These are phyloP conservation scores for Mythimna lalbum DNA, from an alignment of 2,888 invertebrate species.

Conservation along the genomic window DNA sequence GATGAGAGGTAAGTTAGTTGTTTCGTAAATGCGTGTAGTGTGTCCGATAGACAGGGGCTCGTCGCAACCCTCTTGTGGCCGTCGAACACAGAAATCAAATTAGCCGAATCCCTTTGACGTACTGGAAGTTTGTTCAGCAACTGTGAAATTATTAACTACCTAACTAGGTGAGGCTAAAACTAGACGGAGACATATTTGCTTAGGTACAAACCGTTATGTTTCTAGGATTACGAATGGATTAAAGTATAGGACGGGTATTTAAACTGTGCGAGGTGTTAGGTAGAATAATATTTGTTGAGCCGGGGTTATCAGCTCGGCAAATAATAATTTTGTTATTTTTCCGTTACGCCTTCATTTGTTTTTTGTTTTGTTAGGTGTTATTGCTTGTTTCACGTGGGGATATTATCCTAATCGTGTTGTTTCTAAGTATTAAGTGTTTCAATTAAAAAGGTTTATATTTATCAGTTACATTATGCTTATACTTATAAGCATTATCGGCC, in stretches of 20 bases:
- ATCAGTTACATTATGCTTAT: background rate
- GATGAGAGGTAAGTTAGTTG: conserved; percentile 53
- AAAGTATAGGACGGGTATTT: conserved; percentile 35
- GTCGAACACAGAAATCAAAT: conserved; percentile 82
- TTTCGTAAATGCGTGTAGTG: conserved; percentile 72
- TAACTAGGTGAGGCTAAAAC: conserved; percentile 62
- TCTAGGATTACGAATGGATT: conserved; percentile 50
- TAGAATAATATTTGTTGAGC: conserved; percentile 44
- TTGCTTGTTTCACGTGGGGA: conserved; percentile 12
- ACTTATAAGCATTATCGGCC: too few relatives aligned
- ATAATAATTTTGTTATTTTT: conserved; percentile 42
- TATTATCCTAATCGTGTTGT: conserved; percentile 27
- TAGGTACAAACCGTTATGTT: conserved; percentile 48
- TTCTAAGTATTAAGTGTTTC: background rate
- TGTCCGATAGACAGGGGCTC: conserved; percentile 68
- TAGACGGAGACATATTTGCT: conserved; percentile 56
- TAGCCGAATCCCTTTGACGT: conserved; percentile 81
- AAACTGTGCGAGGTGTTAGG: conserved; percentile 27
- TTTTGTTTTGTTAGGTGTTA: conserved; percentile 44
- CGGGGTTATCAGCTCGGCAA: conserved; percentile 32
- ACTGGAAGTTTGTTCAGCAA: conserved; percentile 76
- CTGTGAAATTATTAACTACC: conserved; percentile 76
- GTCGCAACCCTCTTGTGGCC: conserved; percentile 72
- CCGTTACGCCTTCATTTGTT: conserved; percentile 32
- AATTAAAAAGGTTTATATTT: conserved; percentile 11